Conservation (phyloP, 2,113 vertebrate species). For the Lucifuga dentata region DNA sequence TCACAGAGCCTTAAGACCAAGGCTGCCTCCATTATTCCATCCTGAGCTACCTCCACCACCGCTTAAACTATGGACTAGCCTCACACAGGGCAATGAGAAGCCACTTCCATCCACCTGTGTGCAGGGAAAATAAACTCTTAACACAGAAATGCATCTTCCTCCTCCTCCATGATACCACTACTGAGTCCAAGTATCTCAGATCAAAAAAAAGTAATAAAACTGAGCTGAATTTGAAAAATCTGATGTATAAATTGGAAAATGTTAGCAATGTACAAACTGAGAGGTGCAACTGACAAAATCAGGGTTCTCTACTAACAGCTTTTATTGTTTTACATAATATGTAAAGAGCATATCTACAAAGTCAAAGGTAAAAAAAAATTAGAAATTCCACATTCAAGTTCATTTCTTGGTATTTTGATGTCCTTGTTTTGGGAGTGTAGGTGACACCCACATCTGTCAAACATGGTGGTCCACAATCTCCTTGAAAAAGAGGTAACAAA, state of each 20-base stretch:
- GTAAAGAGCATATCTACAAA: conserved; percentile 77
- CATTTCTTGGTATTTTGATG: conserved; percentile 13
- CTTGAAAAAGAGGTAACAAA: background rate
- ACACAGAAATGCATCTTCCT: too few species aligned
- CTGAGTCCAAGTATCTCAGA: too few species aligned
- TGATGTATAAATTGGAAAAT: too few species aligned
- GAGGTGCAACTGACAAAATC: too few species aligned
- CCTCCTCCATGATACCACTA: too few species aligned
- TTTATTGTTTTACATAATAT: conserved; percentile 77
- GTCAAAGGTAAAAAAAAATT: conserved; percentile 67
- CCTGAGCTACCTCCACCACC: conserved; percentile 41
- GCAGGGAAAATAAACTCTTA: background rate
- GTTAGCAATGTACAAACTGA: too few species aligned
- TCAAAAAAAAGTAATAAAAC: too few species aligned
- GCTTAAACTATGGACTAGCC: background rate
- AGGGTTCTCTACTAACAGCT: conserved; percentile 20
- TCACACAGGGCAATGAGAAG: background rate
- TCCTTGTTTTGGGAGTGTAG: conserved; percentile 8
- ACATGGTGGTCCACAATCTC: conserved; percentile 41
- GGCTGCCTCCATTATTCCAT: conserved; percentile 30
- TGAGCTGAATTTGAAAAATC: too few species aligned
- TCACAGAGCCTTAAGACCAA: conserved; percentile 42
- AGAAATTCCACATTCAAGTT: conserved; percentile 58
- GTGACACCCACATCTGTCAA: conserved; percentile 20
- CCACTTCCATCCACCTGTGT: background rate